Evolutionary conservation across 2,888 invertebrate genomes (phyloP).

Genomic region (Tethea ocularis): DNA sequence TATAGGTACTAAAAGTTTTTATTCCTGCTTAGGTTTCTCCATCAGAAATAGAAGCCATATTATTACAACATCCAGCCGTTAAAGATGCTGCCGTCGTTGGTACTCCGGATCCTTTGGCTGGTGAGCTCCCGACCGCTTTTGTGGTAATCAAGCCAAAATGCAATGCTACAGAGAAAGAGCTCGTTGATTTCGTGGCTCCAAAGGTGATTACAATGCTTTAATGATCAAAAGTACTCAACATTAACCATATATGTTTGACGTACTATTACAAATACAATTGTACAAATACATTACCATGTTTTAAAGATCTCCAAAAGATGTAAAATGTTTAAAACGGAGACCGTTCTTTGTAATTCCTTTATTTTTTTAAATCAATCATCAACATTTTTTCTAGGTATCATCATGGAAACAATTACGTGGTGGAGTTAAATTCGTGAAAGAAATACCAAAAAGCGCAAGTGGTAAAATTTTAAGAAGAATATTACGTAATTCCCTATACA

Average conservation of each 20-base stretch:
- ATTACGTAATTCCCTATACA: conserved; percentile 57
- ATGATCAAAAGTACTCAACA: no score
- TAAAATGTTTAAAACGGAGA: no score
- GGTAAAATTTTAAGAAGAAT: conserved; percentile 89
- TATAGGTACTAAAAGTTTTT: no score
- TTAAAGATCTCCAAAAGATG: no score
- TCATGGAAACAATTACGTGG: conserved; percentile 88
- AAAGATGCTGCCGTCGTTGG: conserved; percentile 64
- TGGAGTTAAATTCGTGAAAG: conserved; percentile 87
- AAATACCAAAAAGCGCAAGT: conserved; percentile 88
- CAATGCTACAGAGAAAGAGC: conserved; percentile 51
- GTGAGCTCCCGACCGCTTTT: conserved; percentile 68
- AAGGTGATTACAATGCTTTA: conserved; percentile 43
- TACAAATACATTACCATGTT: no score
- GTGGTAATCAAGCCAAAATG: conserved; percentile 50
- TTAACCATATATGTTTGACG: no score
- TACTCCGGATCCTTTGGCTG: conserved; percentile 52
- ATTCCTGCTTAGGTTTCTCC: conserved; percentile 55
- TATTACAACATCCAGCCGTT: conserved; percentile 58
- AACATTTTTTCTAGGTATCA: conserved; percentile 70
- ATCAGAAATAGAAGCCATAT: conserved; percentile 62
- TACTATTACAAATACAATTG: no score
- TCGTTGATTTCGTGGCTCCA: conserved; percentile 51
- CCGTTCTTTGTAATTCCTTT: no score
- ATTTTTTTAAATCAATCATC: no score